Conservation (phyloP, 1,140 invertebrate species). For the Arion vulgaris region DNA sequence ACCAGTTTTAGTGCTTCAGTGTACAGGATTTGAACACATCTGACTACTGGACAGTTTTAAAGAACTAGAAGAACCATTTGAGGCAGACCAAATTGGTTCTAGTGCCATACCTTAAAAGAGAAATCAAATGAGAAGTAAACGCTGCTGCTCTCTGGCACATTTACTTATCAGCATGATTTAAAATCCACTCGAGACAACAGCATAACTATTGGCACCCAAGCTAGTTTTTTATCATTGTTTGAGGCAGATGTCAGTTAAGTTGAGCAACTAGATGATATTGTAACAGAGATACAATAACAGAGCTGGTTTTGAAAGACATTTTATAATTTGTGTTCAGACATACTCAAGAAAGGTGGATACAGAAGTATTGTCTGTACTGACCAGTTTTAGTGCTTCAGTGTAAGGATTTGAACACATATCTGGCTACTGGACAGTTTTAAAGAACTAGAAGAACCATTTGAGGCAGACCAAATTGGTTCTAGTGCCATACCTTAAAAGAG, state of each 20-base stretch:
- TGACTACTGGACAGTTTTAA: conserved; percentile 92
- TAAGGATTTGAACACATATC: conserved; percentile 89
- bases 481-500: conserved; percentile 92
- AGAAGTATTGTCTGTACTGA: no score
- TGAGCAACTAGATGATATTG: conserved; percentile 75
- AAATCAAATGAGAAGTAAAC: conserved; percentile 97
- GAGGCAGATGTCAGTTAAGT: conserved; percentile 86
- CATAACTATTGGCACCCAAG: conserved; percentile 91
- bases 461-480: conserved; percentile 89
- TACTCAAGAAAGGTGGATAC: no score
- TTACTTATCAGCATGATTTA: conserved; percentile 89
- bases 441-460: conserved; percentile 98
- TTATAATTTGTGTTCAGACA: no score
- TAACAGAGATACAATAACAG: conserved; percentile 89
- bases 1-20: conserved; percentile 87
- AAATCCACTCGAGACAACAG: conserved; percentile 79
- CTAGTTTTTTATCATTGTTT: conserved; percentile 95
- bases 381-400: no score
- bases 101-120: conserved; percentile 92
- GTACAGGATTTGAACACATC: conserved; percentile 94
- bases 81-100: conserved; percentile 92
- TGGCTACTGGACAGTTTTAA: conserved; percentile 92
- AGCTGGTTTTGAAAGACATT: conserved; percentile 84
- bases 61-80: conserved; percentile 98
- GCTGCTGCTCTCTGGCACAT: conserved; percentile 91